A percentile compares a stretch with the other conserved stretches of the same genome.
phyloP scores from a whole-genome alignment of 2,888 invertebrate species.

The Clanis bilineata region DNA sequence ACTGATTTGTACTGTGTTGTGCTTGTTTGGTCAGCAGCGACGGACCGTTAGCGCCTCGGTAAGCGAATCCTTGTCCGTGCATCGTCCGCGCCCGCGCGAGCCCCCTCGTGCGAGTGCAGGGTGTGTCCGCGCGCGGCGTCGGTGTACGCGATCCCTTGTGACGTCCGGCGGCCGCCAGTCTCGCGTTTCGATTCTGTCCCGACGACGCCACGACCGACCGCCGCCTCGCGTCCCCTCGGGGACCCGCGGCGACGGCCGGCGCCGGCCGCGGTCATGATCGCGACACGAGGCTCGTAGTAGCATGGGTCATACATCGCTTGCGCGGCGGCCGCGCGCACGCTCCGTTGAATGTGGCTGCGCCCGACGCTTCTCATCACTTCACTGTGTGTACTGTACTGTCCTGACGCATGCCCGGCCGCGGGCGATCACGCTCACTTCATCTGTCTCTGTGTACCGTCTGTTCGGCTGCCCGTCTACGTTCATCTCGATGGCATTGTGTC shows the following conservation, averaged over 20 bases:
- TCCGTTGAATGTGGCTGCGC: constrained; percentile 81
- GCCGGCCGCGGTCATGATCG: constrained; percentile 20
- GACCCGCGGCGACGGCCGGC: constrained; percentile 25
- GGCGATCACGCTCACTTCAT: constrained; percentile 82
- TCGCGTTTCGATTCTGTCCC: constrained; percentile 37
- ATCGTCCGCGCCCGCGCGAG: constrained; percentile 60
- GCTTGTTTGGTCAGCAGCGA: constrained; percentile 82
- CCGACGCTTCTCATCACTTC: constrained; percentile 82
- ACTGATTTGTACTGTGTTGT: constrained; percentile 79
- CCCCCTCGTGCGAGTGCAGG: constrained; percentile 46
- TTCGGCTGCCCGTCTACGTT: constrained; percentile 74
- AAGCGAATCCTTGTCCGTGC: constrained; percentile 68
- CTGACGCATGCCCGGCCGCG: constrained; percentile 80
- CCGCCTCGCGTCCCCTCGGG: constrained; percentile 24
- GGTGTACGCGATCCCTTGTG: constrained; percentile 76
- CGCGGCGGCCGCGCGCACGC: constrained; percentile 80
- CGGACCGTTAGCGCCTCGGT: constrained; percentile 81
- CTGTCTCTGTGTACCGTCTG: constrained; percentile 79
- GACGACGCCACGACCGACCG: constrained; percentile 27
- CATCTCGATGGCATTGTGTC: constrained; percentile 76
- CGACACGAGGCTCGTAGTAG: constrained; percentile 67
- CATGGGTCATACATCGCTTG: constrained; percentile 82
- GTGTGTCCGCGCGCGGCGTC: constrained; percentile 66
- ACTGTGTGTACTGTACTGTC: constrained; percentile 81
- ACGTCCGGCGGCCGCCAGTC: constrained; percentile 73